Percentiles rank a stretch among this genome's conserved stretches.
Evolutionary conservation across 1,140 invertebrate species (phyloP).

Genomic region (Colletes gigas): DNA sequence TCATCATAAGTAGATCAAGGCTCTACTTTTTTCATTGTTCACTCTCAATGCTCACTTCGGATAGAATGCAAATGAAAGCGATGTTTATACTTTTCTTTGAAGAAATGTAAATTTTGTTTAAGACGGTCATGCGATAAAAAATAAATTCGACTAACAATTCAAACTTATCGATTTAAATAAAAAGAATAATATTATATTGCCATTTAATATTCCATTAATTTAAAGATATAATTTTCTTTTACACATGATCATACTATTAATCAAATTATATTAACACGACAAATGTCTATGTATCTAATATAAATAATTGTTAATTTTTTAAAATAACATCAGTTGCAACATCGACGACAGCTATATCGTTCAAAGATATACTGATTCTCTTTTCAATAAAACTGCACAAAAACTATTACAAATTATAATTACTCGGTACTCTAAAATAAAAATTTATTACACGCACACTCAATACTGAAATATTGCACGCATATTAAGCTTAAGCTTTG

Average conservation of each 20-base stretch:
- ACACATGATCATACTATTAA: background rate
- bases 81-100: too few relatives aligned
- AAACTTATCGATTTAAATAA: background rate
- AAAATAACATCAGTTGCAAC: background rate
- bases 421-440: conserved; percentile 19
- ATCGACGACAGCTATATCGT: conserved; percentile 19
- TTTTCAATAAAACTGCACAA: conserved; percentile 33
- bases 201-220: conserved; percentile 7
- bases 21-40: too few relatives aligned
- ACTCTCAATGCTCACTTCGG: too few relatives aligned
- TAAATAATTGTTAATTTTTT: too few relatives aligned
- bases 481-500: conserved; percentile 43
- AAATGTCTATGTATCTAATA: too few relatives aligned
- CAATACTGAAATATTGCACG: conserved; percentile 19
- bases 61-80: too few relatives aligned
- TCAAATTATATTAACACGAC: background rate
- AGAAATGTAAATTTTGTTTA: too few relatives aligned
- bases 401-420: conserved; percentile 24
- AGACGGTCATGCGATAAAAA: background rate
- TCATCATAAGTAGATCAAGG: too few relatives aligned
- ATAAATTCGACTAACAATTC: background rate
- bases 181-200: background rate
- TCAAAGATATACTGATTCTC: conserved; percentile 21
- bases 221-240: background rate
- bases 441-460: conserved; percentile 44